Conservation (phyloP, 2,113 vertebrate species). For the Anhinga anhinga region DNA sequence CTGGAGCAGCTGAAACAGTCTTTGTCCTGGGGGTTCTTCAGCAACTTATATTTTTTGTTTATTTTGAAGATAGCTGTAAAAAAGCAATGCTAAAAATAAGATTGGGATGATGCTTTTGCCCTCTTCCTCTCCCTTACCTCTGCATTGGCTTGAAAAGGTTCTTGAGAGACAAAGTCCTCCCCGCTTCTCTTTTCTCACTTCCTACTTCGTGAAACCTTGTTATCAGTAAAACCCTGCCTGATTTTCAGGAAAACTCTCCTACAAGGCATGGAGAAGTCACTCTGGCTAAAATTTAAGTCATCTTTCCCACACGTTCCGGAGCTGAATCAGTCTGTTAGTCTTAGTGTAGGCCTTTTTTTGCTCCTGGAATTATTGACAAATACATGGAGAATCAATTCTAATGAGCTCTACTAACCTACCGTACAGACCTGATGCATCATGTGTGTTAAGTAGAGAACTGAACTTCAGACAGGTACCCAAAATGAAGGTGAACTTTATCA, state of each 20-base stretch:
- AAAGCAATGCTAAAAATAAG: not conserved
- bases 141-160: not conserved
- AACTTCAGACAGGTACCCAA: not conserved
- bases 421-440: not conserved
- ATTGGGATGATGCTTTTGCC: not conserved
- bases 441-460: not conserved
- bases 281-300: not conserved
- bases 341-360: not conserved
- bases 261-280: not conserved
- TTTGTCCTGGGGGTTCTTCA: not conserved
- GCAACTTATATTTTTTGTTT: not conserved
- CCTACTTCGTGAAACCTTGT: not conserved
- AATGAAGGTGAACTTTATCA: not conserved
- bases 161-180: not conserved
- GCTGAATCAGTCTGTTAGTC: not conserved
- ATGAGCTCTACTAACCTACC: not conserved
- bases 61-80: not conserved
- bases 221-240: not conserved
- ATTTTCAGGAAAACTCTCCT: constrained; percentile 24
- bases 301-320: not conserved
- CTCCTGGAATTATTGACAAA: not conserved
- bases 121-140: not conserved
- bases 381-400: not conserved
- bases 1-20: not conserved
- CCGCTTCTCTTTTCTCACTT: not conserved